Evolutionary conservation across 2,797 vertebrate genomes (phyloP), one percentile per base, ranked within the genome.

Genomic region (Erithacus rubecula): DNA sequence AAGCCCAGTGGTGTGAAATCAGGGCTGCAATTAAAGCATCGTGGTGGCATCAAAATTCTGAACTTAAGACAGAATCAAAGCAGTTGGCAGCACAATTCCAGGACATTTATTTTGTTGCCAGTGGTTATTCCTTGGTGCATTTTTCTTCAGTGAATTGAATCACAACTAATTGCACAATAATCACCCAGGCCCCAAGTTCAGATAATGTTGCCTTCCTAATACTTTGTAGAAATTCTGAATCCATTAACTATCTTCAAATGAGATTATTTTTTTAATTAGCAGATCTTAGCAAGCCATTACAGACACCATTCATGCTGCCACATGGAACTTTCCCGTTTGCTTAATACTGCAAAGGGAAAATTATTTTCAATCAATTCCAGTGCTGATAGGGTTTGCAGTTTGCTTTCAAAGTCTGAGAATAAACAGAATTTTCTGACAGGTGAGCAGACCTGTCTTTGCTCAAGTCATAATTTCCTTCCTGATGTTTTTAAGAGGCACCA

Each of bases 131-230:
- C 95, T 90, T 84, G 53, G 65, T 94, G 82, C 96, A 94, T 98
- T 97, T 98, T 97, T 97, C 96, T 97, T 95, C 95, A 91, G 94
- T 90, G 96, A 97, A 96, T 89, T 96, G 97, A 97, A 97, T 97
- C 96, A 95, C 95, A 97, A 96, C 97, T 97, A 98, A 98, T 97
- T 98, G 97, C 97, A 94, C 84, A 93, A 90, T 96, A 97, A 97
- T 97, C 97, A 97, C 68, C 49, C 91, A 88, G 93, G 87, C 94
- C 96, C 81, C 91, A 84, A 95, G 93, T 97, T 97, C 95, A 96
- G 96, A 96, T 96, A 96, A 96, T 94, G 91, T 93, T 96, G 93
- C 91, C 76, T 96, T 95, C 95, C 91, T 97, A 94, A 97, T 74
- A 79, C 92, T 97, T 97, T 93, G 95, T 80, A 94, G 95, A 96